Evolutionary conservation across 2,888 invertebrate species (phyloP), one percentile per base, ranked within the genome.

Genomic region (Darwinula stevensoni): DNA sequence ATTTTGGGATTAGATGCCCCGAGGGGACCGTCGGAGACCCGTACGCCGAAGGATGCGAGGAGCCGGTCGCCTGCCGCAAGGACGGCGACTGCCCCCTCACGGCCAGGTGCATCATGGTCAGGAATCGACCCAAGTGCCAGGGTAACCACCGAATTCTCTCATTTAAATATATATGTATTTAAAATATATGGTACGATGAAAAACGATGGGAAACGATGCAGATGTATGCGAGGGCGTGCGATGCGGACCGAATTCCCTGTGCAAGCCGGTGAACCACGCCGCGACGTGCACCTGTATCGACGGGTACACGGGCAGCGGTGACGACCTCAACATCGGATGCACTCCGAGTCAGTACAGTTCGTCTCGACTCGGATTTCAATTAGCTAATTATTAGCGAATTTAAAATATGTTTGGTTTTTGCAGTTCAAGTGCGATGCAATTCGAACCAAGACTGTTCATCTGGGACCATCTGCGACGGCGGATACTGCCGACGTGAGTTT

Each of bases 201-300:
- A n/a, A n/a, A n/a, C n/a, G n/a, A n/a, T n/a, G n/a, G n/a, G n/a
- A n/a, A n/a, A n/a, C n/a, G n/a, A n/a, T n/a, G 28, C 41, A 62
- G 69, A 74, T 53, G 73, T 70, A 17, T 82, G 82, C 48, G 67
- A 73, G 43, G 63, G 62, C 40, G 59, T 65, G 1, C 57, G 58
- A 37, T 84, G 84, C 53, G 78, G 76, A 34, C 61, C 63, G 3
- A 82, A 82, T 50, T 63, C 82, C 16, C 75, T 78, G 46, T 84
- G 84, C 49, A 48, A 64, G 35, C 66, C 75, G 36, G 55, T 61
- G 34, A 63, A 71, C 43, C 82, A 82, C 49, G 38, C 41, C 18
- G 36, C 41, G 6, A 39, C 39, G 1, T 43, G 43, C 31, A 39
- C 36, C 13, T 43, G 43, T 29, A 39, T 39, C 14, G 35, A 35